Evolutionary conservation across 2,113 vertebrate genomes (phyloP), one percentile per base, ranked within the genome.

Genomic region (Cololabis saira): DNA sequence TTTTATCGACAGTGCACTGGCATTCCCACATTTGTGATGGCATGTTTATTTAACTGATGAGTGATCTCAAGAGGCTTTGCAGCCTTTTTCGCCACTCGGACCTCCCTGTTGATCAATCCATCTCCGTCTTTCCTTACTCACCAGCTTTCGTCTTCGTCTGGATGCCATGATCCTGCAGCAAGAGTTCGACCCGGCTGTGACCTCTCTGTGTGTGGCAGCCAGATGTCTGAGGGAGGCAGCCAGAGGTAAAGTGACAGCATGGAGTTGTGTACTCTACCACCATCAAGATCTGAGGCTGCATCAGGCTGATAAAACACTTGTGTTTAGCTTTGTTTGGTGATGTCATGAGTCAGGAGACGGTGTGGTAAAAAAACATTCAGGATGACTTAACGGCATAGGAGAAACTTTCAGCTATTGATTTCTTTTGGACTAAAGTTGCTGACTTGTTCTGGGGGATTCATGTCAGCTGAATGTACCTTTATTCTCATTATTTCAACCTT

Each of bases 81-180:
- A 75, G 67, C 76, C 58, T 70, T 67, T 3, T 13, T 73, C 67
- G 48, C 62, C 77, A 72, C 55, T 79, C 66, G 56, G 17, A 48
- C 51, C 41, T 58, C 48, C 67, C 63, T 14, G 50, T 52, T 80
- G 50, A 60, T 70, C 54, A 18, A 5, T 62, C 59, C 53, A 0
- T 74, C 78, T 42, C 8, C 45, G n/a, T 67, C 16, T 30, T 65
- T 61, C 54, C 56, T 74, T 57, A 66, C 75, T 75, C 61, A 58
- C 61, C 82, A 94, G 94, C 71, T 92, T 93, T 86, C 89, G 92
- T 17, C 86, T 93, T 57, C 91, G 89, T 62, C 89, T 95, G 77
- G 93, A 94, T 56, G 90, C 89, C 67, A 93, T 95, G 92, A 94
- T 95, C 76, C 87, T 95, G 47, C 92, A 92, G 75, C 91, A 94